Base-by-base conservation (phyloP, 1,140 invertebrate genomes). In the Scaptomyza montana region DNA sequence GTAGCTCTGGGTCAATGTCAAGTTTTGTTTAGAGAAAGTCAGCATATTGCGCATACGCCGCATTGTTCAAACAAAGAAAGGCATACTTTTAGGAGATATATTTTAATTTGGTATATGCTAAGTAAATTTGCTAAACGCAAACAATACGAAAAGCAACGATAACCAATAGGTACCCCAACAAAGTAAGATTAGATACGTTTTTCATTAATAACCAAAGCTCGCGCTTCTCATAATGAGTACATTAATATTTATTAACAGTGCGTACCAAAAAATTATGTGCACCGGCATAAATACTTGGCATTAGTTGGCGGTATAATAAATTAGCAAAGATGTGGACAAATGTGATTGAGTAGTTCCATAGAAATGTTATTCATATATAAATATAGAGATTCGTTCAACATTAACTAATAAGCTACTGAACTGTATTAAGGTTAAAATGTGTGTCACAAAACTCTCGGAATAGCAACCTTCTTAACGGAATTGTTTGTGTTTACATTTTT, bases 1-100 rank as follows among this genome's bases (percentile, higher is more conserved):
- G 30, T 59, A 45, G 46, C 36, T 41, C 25, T 54, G 39, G 63
- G 47, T 53, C 60, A 72, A 66, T 68, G 45, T 69, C 50, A 12
- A 33, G 21, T 25, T 25, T 25, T 25, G 21, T 25, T 25, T 25
- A 6, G 39, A 43, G 39, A 3, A 36, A 43, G 10, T 43, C 39
- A 43, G 39, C 33, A 36, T 21, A 21, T 69, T 57, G 25, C 54
- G 63, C 28, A 86, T 87, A 60, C 78, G 67, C 51, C 53, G 49
- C 45, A 39, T 47, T 70, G 28, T 25, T 25, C 54, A 76, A 78
- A 75, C 65, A 86, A n/a, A 69, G 21, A 25, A 10, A 68, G 79
- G 82, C 79, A 87, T 87, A 87, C 82, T 87, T 87, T 87, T 87
- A 78, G 82, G 82, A 84, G 21, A 25, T 25, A 25, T 25, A 25